Evolutionary conservation across 2,113 vertebrate species (phyloP).

Genomic region (Mus musculus): DNA sequence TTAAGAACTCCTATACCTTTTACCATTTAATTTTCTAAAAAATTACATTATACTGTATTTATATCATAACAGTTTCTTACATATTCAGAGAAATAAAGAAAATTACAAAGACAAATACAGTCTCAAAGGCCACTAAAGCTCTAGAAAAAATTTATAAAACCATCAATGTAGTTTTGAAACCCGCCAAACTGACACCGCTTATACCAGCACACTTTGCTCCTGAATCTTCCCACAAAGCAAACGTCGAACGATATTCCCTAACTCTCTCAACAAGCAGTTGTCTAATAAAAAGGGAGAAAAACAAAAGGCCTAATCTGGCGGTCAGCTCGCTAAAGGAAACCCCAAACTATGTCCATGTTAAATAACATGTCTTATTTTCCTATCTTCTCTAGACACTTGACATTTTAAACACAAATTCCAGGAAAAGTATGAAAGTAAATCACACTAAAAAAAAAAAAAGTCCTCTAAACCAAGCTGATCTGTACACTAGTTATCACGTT

Average conservation of each 20-base stretch:
- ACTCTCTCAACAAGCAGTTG: not conserved
- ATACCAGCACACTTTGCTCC: constrained; percentile 25
- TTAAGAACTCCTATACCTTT: not conserved
- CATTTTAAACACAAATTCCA: constrained; percentile 21
- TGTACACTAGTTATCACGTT: constrained; percentile 12
- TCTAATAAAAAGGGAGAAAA: not conserved
- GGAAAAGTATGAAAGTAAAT: not conserved
- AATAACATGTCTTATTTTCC: constrained; percentile 15
- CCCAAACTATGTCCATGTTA: not conserved
- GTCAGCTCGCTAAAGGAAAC: not conserved
- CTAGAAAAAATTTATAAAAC: constrained; percentile 44
- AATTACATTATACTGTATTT: not conserved
- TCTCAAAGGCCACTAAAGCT: constrained; percentile 49
- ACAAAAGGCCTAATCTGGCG: constrained; percentile 1
- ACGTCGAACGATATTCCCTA: not conserved
- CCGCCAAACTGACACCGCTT: not conserved
- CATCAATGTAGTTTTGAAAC: constrained; percentile 30
- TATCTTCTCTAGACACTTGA: constrained; percentile 15
- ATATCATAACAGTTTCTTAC: constrained; percentile 15
- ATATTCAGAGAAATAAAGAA: not conserved
- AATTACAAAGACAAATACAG: constrained; percentile 27
- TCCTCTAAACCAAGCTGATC: constrained; percentile 43
- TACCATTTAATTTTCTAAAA: not conserved
- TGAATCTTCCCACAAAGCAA: constrained; percentile 20
- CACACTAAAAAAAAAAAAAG: not conserved